Evolutionary conservation across 1,140 invertebrate genomes (phyloP).

Genomic region (Trialeurodes vaporariorum): DNA sequence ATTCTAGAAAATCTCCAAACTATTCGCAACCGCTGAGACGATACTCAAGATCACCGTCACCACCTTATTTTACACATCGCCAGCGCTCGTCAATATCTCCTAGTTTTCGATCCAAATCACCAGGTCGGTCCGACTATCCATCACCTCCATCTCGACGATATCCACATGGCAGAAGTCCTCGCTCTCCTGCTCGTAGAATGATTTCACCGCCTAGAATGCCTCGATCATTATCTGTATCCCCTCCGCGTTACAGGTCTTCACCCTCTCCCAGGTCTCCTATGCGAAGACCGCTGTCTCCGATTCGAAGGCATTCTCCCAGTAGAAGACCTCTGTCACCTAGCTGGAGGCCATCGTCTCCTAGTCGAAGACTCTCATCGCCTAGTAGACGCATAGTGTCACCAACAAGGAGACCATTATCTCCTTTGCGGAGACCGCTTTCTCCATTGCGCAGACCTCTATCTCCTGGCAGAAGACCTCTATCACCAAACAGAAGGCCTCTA

Average conservation of each 20-base stretch:
- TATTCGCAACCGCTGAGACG: background rate
- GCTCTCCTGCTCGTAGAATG: background rate
- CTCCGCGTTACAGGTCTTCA: background rate
- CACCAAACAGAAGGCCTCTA: background rate
- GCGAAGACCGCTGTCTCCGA: background rate
- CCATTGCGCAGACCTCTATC: background rate
- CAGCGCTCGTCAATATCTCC: too few relatives aligned
- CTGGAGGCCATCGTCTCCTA: background rate
- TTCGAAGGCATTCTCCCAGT: background rate
- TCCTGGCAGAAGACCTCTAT: background rate
- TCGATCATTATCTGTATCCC: background rate
- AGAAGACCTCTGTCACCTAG: background rate
- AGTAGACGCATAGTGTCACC: background rate
- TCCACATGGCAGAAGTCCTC: too few relatives aligned
- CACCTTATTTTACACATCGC: too few relatives aligned
- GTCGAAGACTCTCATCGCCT: background rate
- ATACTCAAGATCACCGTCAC: background rate
- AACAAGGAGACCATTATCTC: background rate
- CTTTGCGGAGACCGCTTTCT: background rate
- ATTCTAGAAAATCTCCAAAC: background rate
- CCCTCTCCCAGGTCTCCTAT: background rate
- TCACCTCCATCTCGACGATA: too few relatives aligned
- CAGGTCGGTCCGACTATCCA: too few relatives aligned
- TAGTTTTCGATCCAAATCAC: too few relatives aligned
- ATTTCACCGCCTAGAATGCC: background rate